These are phyloP conservation scores for Pelmatolapia mariae DNA, from an alignment of 2,113 vertebrate genomes.

Conservation along the genomic window DNA sequence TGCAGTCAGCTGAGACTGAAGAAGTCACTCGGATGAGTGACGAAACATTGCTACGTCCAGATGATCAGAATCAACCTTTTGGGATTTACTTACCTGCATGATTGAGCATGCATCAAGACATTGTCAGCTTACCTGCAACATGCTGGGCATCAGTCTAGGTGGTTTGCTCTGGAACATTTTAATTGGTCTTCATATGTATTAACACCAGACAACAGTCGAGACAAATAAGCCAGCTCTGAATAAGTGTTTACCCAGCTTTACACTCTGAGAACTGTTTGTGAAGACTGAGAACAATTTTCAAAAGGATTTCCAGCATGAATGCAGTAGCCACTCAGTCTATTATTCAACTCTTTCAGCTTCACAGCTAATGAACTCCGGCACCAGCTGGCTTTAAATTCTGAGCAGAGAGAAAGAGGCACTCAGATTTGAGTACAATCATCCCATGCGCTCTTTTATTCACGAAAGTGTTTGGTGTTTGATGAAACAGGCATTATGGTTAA, in stretches of 20 bases:
- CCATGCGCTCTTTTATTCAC: background rate
- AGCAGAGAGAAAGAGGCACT: background rate
- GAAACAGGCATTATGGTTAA: background rate
- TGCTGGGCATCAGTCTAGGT: background rate
- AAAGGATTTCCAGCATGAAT: background rate
- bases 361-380: slow-evolving; percentile 11
- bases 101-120: background rate
- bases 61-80: background rate
- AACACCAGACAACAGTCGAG: background rate
- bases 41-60: accelerated
- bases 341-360: background rate
- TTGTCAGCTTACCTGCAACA: background rate
- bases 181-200: background rate
- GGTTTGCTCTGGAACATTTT: background rate
- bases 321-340: background rate
- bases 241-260: background rate
- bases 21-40: background rate
- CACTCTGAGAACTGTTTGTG: background rate
- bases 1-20: background rate
- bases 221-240: background rate
- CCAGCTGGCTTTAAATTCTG: background rate
- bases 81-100: background rate
- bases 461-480: background rate
- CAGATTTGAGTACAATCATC: background rate
- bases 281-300: background rate